Evolutionary conservation across 2,113 vertebrate species (phyloP).

Genomic region (Pterophyllum scalare): DNA sequence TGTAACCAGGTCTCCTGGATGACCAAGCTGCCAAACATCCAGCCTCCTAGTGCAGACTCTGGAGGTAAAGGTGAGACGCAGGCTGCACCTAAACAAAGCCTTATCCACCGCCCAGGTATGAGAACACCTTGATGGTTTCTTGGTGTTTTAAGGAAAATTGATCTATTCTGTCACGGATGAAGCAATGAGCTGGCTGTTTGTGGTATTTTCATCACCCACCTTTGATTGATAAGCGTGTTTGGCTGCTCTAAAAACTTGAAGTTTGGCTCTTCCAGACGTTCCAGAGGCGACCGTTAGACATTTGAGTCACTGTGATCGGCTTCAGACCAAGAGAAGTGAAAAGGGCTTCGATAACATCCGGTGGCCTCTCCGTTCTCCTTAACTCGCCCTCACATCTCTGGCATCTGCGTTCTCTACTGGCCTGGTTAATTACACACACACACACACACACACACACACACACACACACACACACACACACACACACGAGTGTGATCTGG

Average conservation of each 20-base stretch:
- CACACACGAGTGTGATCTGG: constrained; percentile 33
- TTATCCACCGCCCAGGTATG: too few species aligned
- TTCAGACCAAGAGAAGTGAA: constrained; percentile 47
- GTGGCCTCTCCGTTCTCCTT: constrained; percentile 39
- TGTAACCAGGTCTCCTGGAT: too few species aligned
- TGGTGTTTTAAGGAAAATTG: background rate
- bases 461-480: constrained; percentile 17
- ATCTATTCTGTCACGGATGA: background rate
- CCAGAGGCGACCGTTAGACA: background rate
- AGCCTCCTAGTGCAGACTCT: background rate
- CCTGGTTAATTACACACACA: constrained; percentile 37
- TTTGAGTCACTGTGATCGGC: constrained; percentile 38
- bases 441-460: constrained; percentile 34
- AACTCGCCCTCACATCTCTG: constrained; percentile 61
- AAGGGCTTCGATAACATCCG: constrained; percentile 46
- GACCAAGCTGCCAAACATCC: background rate
- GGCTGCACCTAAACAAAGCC: too few species aligned
- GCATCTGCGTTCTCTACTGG: constrained; percentile 49
- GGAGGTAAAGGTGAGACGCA: background rate
- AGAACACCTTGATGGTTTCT: fast-evolving
- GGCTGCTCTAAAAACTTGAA: background rate
- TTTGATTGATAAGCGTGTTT: background rate
- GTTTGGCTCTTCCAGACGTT: constrained; percentile 8
- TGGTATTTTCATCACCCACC: background rate
- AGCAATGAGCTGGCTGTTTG: background rate